Conservation (phyloP, 1,140 invertebrate genomes). For the Zaprionus nigranus region DNA sequence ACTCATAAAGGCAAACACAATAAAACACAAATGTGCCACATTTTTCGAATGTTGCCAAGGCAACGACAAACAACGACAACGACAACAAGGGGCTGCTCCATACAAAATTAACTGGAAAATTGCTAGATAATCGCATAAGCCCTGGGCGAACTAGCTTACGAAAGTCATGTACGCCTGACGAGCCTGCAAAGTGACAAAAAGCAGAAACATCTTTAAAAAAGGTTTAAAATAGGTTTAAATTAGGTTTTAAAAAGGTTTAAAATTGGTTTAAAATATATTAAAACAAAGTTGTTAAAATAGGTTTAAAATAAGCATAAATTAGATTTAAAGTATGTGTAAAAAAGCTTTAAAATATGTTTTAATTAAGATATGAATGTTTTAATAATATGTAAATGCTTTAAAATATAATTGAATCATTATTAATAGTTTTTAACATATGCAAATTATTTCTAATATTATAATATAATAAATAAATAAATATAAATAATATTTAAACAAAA, state of each 20-base stretch:
- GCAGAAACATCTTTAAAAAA: background rate
- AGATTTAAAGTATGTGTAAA: background rate
- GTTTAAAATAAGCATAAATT: background rate
- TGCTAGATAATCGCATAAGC: conserved; percentile 53
- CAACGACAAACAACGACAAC: background rate
- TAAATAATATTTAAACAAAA: too few species aligned
- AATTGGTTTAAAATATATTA: background rate
- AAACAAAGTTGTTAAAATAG: background rate
- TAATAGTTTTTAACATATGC: too few species aligned
- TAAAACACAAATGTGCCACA: conserved; percentile 71
- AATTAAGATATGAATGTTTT: too few species aligned
- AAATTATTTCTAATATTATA: too few species aligned
- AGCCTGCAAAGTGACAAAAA: background rate
- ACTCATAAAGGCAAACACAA: conserved; percentile 71
- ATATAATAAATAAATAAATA: too few species aligned
- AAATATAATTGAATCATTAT: too few species aligned
- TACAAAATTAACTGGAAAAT: conserved; percentile 73
- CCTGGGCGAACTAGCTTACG: background rate
- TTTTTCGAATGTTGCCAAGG: conserved; percentile 70
- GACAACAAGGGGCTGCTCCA: conserved; percentile 2
- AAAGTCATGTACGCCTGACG: conserved; percentile 48
- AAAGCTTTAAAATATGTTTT: background rate
- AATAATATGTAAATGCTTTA: too few species aligned
- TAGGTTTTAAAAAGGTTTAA: too few species aligned
- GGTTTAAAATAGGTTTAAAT: background rate